Evolutionary conservation across 2,113 vertebrate genomes (phyloP).

Genomic region (Castor canadensis): DNA sequence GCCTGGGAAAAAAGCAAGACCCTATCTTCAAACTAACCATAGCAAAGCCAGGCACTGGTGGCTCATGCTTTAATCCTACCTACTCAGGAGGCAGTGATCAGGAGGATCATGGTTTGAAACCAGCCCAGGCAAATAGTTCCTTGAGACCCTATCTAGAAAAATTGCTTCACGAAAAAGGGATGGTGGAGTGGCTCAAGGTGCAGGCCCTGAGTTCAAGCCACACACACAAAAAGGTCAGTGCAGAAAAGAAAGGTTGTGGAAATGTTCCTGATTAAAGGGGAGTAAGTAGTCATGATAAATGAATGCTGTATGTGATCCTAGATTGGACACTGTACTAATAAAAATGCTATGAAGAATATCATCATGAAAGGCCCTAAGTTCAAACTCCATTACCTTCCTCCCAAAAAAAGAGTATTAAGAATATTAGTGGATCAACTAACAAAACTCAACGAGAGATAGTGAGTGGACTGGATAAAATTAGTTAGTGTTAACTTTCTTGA

Average conservation of each 20-base stretch:
- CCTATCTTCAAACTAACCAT: no score
- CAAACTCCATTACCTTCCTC: neutral
- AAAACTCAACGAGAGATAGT: constrained; percentile 22
- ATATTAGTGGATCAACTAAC: constrained; percentile 8
- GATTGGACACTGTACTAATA: neutral
- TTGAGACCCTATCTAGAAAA: no score
- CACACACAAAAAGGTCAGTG: neutral
- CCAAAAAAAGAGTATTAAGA: neutral
- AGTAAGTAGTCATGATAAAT: neutral
- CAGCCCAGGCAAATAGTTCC: no score
- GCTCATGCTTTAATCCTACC: no score
- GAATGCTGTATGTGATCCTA: neutral
- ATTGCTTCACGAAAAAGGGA: no score
- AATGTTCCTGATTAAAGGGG: constrained; percentile 31
- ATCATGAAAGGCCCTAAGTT: neutral
- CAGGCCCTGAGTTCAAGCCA: no score
- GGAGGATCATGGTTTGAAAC: no score
- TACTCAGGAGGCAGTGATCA: no score
- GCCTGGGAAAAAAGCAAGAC: no score
- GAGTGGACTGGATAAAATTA: neutral
- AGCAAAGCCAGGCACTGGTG: no score
- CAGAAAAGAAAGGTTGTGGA: neutral
- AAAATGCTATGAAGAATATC: neutral
- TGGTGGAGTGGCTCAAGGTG: no score
- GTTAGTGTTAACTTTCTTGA: constrained; percentile 22